Evolutionary conservation across 2,888 invertebrate genomes (phyloP), one percentile per base, ranked within the genome.

Genomic region (Gonocerus acuteangulatus): DNA sequence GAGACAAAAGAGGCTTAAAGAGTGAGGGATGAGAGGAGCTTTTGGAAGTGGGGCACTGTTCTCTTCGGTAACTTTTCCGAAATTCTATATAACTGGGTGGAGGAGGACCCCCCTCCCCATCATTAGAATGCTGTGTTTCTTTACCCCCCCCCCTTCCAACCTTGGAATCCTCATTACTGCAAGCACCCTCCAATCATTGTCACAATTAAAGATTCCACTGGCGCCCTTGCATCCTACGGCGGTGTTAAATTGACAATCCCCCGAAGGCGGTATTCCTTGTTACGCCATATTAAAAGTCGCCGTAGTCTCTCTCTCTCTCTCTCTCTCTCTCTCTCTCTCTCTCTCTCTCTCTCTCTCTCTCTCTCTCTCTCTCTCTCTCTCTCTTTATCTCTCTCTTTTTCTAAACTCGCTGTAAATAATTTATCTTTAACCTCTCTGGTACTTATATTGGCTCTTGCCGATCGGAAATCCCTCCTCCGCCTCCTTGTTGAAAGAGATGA

Each of bases 141-240:
- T 42, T 9, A 11, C 9, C 36, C n/a, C n/a, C n/a, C n/a, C 36
- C 6, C 44, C 44, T 13, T 42, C 3, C 18, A n/a, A 6, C 3
- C 3, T 7, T 18, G 6, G 6, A 11, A 11, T 9, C 44, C 44
- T 42, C 44, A 42, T 42, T 42, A 42, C 44, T n/a, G 18, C 44
- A 42, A 42, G 44, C 44, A 42, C 44, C 44, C 44, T 42, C 44
- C 44, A 42, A 42, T 42, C 44, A 42, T 42, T 42, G 44, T 42
- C 44, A 42, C 44, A 42, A 42, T 42, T 42, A 42, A 42, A 42
- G 44, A 42, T 42, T 42, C 18, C 27, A 6, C 27, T n/a, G n/a
- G 36, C 36, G 11, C 36, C 36, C 44, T 13, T n/a, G 4, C 44
- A 7, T n/a, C 44, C 44, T 27, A 6, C 9, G 27, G 27, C 4